A percentile compares a stretch with the other conserved stretches of the same genome.
phyloP scores from a whole-genome alignment of 2,113 vertebrate genomes.

The Silurus asotus region DNA sequence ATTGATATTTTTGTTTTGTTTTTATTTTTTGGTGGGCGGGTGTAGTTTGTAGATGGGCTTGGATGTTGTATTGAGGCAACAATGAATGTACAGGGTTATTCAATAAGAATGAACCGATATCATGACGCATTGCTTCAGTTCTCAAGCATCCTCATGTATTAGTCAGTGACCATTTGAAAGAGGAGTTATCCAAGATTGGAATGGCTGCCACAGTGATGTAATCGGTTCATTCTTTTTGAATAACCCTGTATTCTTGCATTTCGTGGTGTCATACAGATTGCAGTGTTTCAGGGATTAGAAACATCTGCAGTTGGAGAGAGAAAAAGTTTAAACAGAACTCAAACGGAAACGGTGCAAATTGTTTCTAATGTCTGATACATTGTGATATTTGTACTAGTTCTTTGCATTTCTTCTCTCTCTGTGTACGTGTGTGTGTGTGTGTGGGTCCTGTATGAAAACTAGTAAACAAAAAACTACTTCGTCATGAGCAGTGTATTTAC shows the following conservation, averaged over 20 bases:
- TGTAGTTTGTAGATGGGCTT: slow-evolving; percentile 12
- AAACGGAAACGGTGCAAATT: not conserved
- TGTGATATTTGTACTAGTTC: not conserved
- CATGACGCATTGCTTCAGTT: too few species aligned
- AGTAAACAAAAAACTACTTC: not conserved
- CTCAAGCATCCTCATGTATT: too few species aligned
- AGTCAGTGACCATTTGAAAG: too few species aligned
- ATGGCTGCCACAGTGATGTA: too few species aligned
- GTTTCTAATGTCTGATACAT: not conserved
- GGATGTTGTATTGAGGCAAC: not conserved
- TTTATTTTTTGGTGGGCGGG: not conserved
- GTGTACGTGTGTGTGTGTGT: not conserved
- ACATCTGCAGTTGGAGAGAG: not conserved
- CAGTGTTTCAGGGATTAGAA: not conserved
- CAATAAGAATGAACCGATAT: too few species aligned
- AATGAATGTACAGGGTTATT: not conserved
- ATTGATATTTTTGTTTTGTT: slow-evolving; percentile 2
- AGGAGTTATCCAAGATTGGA: too few species aligned
- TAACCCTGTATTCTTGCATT: not conserved
- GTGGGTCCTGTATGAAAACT: not conserved
- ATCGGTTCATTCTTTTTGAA: too few species aligned
- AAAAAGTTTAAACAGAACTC: not conserved
- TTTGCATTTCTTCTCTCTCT: not conserved
- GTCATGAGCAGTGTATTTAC: not conserved
- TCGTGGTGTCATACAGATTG: not conserved